Evolutionary conservation across 2,888 invertebrate genomes (phyloP), one percentile per base, ranked within the genome.

Genomic region (Frankliniella fusca): DNA sequence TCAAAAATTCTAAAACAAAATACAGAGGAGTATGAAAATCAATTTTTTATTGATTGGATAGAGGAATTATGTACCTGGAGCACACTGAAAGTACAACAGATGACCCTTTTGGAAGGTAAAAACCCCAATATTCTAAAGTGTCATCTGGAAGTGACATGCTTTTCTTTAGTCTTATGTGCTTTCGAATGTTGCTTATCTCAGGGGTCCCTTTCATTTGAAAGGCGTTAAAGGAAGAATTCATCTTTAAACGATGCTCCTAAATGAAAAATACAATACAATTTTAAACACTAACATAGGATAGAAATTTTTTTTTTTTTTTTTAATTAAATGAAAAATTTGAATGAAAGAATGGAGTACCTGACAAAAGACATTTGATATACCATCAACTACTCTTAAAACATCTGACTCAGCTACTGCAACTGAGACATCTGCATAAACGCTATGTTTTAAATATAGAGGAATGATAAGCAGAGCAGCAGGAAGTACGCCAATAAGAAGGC

Each of bases 51-150:
- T 80, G 48, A 3, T 48, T 23, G 11, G n/a, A 28, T 23, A 11
- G 76, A 81, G n/a, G 50, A 27, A 81, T n/a, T 80, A 50, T 81
- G 84, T 91, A 93, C 86, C 93, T 91, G 18, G 95, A 95, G 87
- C 95, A 96, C 80, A 94, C 93, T 86, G 94, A 93, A 48, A 96
- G 88, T 84, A 92, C 91, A 3, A 96, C 95, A 18, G 91, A 91
- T 1, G 95, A 94, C 48, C 95, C 95, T 88, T 93, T 92, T 81
- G 94, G 89, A 80, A 96, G 89, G 88, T 94, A 95, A 88, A 96
- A 95, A 3, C 95, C 95, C 95, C 95, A 96, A 87, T 95, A 96
- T 87, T 96, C 95, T 61, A 95, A 88, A 15, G 95, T 95, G 86
- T 95, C 95, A 87, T 95, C 95, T 0, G 94, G 95, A 84, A 96